Evolutionary conservation across 2,797 vertebrate genomes (phyloP).

Genomic region (Leptatherina wallacei): DNA sequence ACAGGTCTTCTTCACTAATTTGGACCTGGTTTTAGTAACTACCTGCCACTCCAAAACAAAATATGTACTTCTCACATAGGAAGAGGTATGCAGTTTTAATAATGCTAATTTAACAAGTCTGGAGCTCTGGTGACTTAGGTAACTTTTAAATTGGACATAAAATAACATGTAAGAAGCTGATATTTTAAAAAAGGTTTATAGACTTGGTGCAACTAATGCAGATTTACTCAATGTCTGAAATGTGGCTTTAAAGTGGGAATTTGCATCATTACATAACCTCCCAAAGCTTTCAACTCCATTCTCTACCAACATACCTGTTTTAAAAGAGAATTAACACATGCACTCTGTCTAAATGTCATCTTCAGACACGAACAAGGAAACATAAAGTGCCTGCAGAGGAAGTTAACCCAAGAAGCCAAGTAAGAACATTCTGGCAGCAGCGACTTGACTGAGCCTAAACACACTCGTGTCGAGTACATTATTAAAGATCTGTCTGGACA

Average conservation of each 20-base stretch:
- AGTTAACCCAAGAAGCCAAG: background rate
- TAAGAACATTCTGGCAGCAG: background rate
- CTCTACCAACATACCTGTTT: slow-evolving; percentile 30
- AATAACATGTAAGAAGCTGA: slow-evolving; percentile 39
- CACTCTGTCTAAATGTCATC: slow-evolving; percentile 19
- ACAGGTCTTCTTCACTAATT: background rate
- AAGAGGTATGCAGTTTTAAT: slow-evolving; percentile 1
- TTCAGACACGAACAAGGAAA: slow-evolving; percentile 1
- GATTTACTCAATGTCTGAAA: slow-evolving; percentile 28
- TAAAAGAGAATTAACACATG: slow-evolving; percentile 13
- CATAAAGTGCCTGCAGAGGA: background rate
- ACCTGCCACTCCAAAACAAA: background rate
- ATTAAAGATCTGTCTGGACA: background rate
- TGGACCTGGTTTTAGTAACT: background rate
- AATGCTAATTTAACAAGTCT: slow-evolving; percentile 15
- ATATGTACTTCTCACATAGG: background rate
- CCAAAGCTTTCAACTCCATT: slow-evolving; percentile 6
- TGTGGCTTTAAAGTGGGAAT: slow-evolving; percentile 37
- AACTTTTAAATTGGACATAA: slow-evolving; percentile 47
- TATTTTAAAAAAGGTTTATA: slow-evolving; percentile 48
- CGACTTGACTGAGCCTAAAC: too few relatives aligned
- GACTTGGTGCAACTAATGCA: slow-evolving; percentile 37
- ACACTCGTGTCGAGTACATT: background rate
- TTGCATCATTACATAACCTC: slow-evolving; percentile 38
- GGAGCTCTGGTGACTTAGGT: slow-evolving; percentile 14